These are phyloP conservation scores for Margaritifera margaritifera DNA, from an alignment of 2,888 invertebrate genomes.

Conservation along the genomic window DNA sequence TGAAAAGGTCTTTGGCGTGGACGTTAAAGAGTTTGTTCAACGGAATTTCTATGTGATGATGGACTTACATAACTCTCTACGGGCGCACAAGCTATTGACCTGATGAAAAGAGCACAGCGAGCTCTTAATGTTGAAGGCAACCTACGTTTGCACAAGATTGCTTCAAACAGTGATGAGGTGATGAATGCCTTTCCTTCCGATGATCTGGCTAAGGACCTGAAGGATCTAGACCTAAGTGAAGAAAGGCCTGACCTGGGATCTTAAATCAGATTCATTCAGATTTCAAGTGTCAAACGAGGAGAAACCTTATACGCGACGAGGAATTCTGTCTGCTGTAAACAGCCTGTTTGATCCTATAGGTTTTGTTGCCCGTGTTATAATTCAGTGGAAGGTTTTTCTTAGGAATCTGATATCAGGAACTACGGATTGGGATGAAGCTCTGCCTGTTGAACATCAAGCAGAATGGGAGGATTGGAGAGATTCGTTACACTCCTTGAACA, in stretches of 20 bases:
- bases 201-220: conserved; percentile 36
- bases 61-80: conserved; percentile 26
- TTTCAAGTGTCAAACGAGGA: conserved; percentile 13
- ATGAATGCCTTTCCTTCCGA: conserved; percentile 32
- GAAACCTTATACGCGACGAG: conserved; percentile 32
- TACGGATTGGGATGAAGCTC: conserved; percentile 36
- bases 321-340: conserved; percentile 37
- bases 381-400: conserved; percentile 33
- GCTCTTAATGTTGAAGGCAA: conserved; percentile 16
- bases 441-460: conserved; percentile 13
- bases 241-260: conserved; percentile 35
- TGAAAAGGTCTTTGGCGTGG: conserved; percentile 7
- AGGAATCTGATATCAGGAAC: conserved; percentile 17
- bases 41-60: conserved; percentile 46
- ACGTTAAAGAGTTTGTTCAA: conserved; percentile 18
- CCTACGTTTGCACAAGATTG: conserved; percentile 40
- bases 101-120: conserved; percentile 28
- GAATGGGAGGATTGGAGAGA: conserved; percentile 31
- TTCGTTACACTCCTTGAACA: conserved; percentile 24
- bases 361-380: conserved; percentile 32
- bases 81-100: conserved; percentile 13
- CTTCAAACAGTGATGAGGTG: conserved; percentile 34
- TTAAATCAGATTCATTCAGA: conserved; percentile 30
- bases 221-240: conserved; percentile 26
- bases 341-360: conserved; percentile 44